Evolutionary conservation across 2,888 invertebrate genomes (phyloP), one percentile per base, ranked within the genome.

Genomic region (Heteromurus nitidus): DNA sequence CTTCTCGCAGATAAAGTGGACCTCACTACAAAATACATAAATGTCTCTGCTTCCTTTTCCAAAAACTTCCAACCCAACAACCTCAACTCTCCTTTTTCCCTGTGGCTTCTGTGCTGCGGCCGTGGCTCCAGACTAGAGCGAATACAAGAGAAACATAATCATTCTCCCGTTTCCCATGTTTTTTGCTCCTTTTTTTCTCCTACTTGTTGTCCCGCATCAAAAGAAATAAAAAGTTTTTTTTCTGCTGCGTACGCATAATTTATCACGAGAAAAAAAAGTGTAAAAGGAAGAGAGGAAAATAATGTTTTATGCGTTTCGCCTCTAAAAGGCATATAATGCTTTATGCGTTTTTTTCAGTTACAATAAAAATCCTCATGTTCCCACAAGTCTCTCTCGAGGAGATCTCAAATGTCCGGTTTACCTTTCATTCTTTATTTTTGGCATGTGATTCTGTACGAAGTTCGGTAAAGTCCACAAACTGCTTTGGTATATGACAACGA

Each of bases 1-100:
- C 53, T 64, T 74, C 22, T 24, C 53, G 31, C 47, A 31, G 74
- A 74, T 74, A 74, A 74, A 62, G 55, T 30, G 50, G 36, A 50
- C 28, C 60, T 65, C 62, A 22, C n/a, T n/a, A 22, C 3, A 28
- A 20, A 50, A 68, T 53, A 68, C 50, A 50, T 42, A 53, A 68
- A 67, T 22, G 47, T 47, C 26, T 36, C 47, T 64, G 36, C 36
- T 36, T 13, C 36, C 13, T 13, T n/a, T n/a, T n/a, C n/a, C n/a
- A n/a, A n/a, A n/a, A n/a, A n/a, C n/a, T n/a, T n/a, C n/a, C n/a
- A n/a, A n/a, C n/a, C n/a, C n/a, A n/a, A n/a, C n/a, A n/a, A n/a
- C n/a, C n/a, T n/a, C 26, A 28, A 62, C 22, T 30, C 31, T 67
- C 16, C 44, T n/a, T 44, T n/a, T 69, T 70, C 65, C 47, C 16